phyloP scores from a whole-genome alignment of 64 coral and sea anemone species.

The Montipora cactus region DNA sequence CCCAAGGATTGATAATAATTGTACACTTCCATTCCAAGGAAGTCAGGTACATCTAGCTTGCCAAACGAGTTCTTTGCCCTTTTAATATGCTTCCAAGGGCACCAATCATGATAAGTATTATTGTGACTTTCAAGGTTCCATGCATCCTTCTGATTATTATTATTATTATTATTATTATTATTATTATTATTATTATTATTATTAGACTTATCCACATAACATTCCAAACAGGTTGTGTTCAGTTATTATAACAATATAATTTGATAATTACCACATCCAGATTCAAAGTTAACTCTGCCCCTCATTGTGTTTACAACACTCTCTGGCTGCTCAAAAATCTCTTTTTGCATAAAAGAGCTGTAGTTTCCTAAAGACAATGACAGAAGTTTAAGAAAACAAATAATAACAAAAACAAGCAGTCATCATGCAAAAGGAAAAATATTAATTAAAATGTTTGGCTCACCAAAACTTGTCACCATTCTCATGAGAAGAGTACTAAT shows the following conservation, averaged over 20 bases:
- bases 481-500: background rate
- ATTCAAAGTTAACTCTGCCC: slow-evolving; percentile 93
- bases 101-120: too few species aligned
- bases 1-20: too few species aligned
- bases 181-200: too few species aligned
- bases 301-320: slow-evolving; percentile 99
- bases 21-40: too few species aligned
- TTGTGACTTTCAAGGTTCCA: too few species aligned
- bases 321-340: slow-evolving; percentile 99
- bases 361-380: slow-evolving; percentile 78
- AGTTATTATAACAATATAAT: background rate
- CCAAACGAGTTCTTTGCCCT: too few species aligned
- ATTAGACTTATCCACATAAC: too few species aligned
- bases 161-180: too few species aligned
- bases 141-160: too few species aligned
- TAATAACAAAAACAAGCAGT: background rate
- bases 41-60: too few species aligned
- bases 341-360: slow-evolving; percentile 97
- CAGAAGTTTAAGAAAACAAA: background rate
- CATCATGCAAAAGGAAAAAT: background rate
- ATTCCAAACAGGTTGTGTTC: too few species aligned
- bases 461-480: background rate
- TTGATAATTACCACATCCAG: slow-evolving; percentile 73
- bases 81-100: too few species aligned
- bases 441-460: background rate